Evolutionary conservation across 2,113 vertebrate species (phyloP), one percentile per base, ranked within the genome.

Genomic region (Thryonomys swinderianus): DNA sequence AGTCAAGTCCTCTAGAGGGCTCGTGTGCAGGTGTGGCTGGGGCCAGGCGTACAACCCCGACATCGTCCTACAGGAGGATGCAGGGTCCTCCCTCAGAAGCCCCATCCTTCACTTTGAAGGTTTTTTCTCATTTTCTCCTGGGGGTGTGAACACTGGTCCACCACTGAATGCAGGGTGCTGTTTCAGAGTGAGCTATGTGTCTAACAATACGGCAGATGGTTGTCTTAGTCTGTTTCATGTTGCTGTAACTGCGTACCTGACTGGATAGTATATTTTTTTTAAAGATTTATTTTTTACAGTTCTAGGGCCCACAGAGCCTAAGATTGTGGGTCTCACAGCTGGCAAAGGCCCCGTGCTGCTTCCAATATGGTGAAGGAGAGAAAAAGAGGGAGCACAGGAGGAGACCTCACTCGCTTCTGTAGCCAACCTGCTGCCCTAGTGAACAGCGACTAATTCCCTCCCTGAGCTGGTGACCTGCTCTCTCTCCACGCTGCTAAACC

Each of bases 21-120:
- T 40, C 2, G 55, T 17, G 76, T 20, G 23, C 57, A 10, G 34
- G 34, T 37, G n/a, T 37, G 34, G 66, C 20, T n/a, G 66, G 61
- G 34, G 17, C 14, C 18, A 2, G 1, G 2, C 2, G 8, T 17
- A 69, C 66, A 37, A 7, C n/a, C 66, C 3, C 14, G 34, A n/a
- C 18, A 6, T 2, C 8, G 34, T 14, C 34, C 16, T 14, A 67
- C 16, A 18, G 16, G 3, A 69, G 7, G 69, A 7, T 25, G 37
- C 48, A 21, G 62, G 32, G 20, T 64, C 61, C 12, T 62, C 71
- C 45, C n/a, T 81, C 79, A 74, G 37, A 57, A 84, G 40, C 23
- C 61, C 16, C 73, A 34, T 42, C 53, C 45, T 84, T 94, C 61
- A 42, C 67, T 85, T 76, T 76, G 37, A 78, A 20, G 30, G 30